Base-by-base conservation (phyloP, 2,113 vertebrate species). In the Genyomyrus donnyi region DNA sequence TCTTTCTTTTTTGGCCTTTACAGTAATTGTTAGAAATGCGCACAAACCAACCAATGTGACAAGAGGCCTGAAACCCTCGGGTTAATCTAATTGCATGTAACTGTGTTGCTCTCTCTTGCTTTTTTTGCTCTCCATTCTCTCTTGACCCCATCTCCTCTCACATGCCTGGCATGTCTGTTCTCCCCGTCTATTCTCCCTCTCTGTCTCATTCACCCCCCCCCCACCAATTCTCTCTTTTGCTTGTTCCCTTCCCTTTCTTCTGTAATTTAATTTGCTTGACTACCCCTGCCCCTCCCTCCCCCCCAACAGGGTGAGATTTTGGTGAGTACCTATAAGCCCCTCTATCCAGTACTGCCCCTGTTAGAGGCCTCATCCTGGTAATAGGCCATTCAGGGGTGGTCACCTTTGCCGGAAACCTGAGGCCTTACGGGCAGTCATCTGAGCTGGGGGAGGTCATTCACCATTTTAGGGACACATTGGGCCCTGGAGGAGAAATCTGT, bases 71-170 rank as follows among this genome's bases (percentile, higher is more conserved):
- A 91, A 91, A 80, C 91, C 96, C 94, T 91, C 95, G 95, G 94
- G 92, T 95, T 95, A 95, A 96, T 95, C 95, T 98, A 99, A 98
- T 97, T 95, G 98, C 98, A 99, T 98, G 98, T 98, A 95, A 97
- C 95, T 95, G 24, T 91, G 83, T 42, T 48, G 35, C 46, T 90
- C 11, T 56, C 31, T 90, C 77, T 91, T 92, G 91, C 89, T 53
- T 21, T 93, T 91, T 90, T 92, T 89, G 90, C 93, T 94, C 93
- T 92, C 92, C 83, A 91, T 92, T 92, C 93, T 92, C 90, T 88
- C 91, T 90, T 92, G 91, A 90, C 84, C n/a, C 84, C 42, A 89
- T 19, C 91, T 94, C 90, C 95, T 88, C 92, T 91, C 91, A 84
- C 77, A n/a, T 91, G 91, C 90, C 92, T 85, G 88, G 89, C 24